Percentiles rank a stretch among this genome's conserved stretches.
Evolutionary conservation across 2,113 vertebrate genomes (phyloP).

Genomic region (Hydrochoerus hydrochaeris): DNA sequence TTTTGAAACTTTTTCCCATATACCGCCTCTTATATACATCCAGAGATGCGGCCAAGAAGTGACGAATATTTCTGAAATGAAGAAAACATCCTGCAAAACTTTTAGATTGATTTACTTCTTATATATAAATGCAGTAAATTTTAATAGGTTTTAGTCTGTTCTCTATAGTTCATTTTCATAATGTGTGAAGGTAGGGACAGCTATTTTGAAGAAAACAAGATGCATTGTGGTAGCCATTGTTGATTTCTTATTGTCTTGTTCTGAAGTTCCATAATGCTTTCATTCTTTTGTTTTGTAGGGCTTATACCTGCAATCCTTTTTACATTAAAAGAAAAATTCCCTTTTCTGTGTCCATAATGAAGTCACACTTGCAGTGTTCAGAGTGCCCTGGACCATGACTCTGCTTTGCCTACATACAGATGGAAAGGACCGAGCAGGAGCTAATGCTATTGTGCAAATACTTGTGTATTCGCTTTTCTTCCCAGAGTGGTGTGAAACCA

Average conservation of each 20-base stretch:
- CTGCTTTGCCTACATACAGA: rapidly evolving
- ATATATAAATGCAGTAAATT: neutral
- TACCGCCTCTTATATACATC: neutral
- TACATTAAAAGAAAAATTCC: neutral
- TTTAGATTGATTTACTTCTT: neutral
- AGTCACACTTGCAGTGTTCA: neutral
- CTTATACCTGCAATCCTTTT: neutral
- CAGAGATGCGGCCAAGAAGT: neutral
- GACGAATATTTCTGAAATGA: neutral
- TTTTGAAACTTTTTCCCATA: neutral
- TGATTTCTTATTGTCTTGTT: too few species aligned
- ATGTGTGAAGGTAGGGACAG: too few species aligned
- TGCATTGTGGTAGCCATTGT: too few species aligned
- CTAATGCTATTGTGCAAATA: rapidly evolving
- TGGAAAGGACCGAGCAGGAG: neutral
- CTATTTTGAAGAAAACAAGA: too few species aligned
- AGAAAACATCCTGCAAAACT: neutral
- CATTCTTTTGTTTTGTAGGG: too few species aligned
- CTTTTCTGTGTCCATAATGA: neutral
- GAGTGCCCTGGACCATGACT: neutral
- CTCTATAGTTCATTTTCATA: too few species aligned
- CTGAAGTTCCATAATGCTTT: too few species aligned
- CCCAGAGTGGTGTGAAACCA: neutral
- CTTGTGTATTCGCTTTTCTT: neutral
- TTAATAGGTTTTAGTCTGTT: too few species aligned